Conservation (phyloP, 2,797 vertebrate species). For the Epinephelus malabaricus region DNA sequence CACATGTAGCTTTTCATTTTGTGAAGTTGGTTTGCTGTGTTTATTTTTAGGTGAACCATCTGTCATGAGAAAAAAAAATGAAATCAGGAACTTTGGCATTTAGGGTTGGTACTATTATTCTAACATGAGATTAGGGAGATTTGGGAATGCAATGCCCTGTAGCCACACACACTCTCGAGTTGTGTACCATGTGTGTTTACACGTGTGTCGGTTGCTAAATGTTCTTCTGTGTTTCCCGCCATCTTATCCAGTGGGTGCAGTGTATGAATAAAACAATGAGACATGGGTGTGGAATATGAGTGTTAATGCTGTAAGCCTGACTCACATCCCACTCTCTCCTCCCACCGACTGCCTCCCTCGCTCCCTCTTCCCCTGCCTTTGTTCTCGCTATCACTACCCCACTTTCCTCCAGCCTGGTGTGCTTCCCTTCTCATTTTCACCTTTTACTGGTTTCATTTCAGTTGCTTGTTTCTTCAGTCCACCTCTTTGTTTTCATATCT, state of each 20-base stretch:
- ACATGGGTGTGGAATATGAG: slow-evolving; percentile 71
- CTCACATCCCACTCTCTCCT: slow-evolving; percentile 68
- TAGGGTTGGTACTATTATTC: slow-evolving; percentile 22
- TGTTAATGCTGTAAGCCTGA: slow-evolving; percentile 65
- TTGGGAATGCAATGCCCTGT: slow-evolving; percentile 19
- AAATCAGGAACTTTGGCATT: slow-evolving; percentile 44
- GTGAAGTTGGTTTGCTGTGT: slow-evolving; percentile 52
- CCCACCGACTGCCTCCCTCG: slow-evolving; percentile 44
- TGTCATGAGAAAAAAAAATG: slow-evolving; percentile 47
- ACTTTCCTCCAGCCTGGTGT: slow-evolving; percentile 17
- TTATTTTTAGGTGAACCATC: slow-evolving; percentile 77
- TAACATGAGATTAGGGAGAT: slow-evolving; percentile 26
- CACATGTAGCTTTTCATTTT: slow-evolving; percentile 73
- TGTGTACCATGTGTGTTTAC: slow-evolving; percentile 15
- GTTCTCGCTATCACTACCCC: slow-evolving; percentile 49
- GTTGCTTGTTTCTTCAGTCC: neutral
- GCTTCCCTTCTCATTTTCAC: slow-evolving; percentile 23
- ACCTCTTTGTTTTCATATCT: slow-evolving; percentile 27
- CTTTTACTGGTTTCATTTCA: neutral
- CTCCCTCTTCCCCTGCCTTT: slow-evolving; percentile 45
- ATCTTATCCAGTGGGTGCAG: slow-evolving; percentile 53
- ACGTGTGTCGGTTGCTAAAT: neutral
- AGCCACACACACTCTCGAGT: neutral
- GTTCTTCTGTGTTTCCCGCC: slow-evolving; percentile 24
- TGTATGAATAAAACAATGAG: slow-evolving; percentile 71